Conservation (phyloP, 2,888 invertebrate species). For the Pristionchus mayeri region DNA sequence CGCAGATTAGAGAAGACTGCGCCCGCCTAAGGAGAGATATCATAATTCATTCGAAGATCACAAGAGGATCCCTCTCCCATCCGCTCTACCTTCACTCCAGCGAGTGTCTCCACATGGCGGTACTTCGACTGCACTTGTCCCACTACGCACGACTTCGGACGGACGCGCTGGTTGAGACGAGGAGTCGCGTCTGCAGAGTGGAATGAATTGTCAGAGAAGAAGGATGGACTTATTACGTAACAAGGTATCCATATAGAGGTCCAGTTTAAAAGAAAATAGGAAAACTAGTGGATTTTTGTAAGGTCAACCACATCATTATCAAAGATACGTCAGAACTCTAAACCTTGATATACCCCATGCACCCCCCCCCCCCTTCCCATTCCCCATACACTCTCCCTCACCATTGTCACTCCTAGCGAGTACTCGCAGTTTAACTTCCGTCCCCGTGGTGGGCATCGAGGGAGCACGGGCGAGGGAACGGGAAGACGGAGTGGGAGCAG, state of each 20-base stretch:
- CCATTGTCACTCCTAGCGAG: conserved; percentile 46
- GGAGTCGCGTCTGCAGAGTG: conserved; percentile 6
- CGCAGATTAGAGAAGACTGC: conserved; percentile 68
- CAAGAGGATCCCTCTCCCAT: not conserved
- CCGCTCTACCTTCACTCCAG: conserved; percentile 50
- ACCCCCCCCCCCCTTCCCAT: not conserved
- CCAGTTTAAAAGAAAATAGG: too few species aligned
- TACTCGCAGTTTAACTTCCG: conserved; percentile 46
- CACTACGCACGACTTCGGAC: conserved; percentile 68
- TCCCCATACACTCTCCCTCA: not conserved
- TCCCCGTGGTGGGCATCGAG: conserved; percentile 14
- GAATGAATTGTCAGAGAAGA: not conserved
- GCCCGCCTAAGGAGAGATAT: not conserved
- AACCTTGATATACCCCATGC: too few species aligned
- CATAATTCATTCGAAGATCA: too few species aligned
- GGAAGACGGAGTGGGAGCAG: not conserved
- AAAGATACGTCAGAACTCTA: too few species aligned
- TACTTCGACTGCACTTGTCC: conserved; percentile 72
- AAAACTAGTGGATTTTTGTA: too few species aligned
- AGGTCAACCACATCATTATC: too few species aligned
- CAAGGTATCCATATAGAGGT: too few species aligned
- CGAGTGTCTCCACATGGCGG: conserved; percentile 67
- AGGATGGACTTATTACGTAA: not conserved
- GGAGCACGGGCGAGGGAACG: not conserved
- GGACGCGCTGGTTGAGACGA: conserved; percentile 54